Evolutionary conservation across 2,888 invertebrate species (phyloP), one percentile per base, ranked within the genome.

Genomic region (Lysandra bellargus): DNA sequence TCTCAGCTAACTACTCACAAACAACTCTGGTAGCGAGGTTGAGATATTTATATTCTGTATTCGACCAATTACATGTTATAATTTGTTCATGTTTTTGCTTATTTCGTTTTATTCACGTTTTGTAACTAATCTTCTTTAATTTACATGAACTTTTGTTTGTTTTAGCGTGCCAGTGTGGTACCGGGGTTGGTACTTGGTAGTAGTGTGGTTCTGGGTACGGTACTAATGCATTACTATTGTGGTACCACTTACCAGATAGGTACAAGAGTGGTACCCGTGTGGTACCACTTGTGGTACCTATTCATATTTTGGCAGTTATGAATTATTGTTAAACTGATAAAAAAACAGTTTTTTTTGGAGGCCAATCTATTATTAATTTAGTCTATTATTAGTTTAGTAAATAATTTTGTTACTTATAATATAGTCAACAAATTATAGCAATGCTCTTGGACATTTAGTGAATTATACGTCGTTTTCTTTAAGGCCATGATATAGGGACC

Each of bases 1-100:
- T 37, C 1, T 23, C 33, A 17, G 6, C 12, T 14, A 33, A 37
- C 33, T 5, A 14, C 33, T 33, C 14, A 69, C 4, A 33, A 69
- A 69, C 69, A 69, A 69, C 14, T 69, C 14, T 14, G 12, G 69
- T 69, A 69, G 5, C 17, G 69, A 69, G 33, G 69, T 14, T 33
- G 30, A 33, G 37, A 69, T 69, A 69, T 69, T 69, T 33, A 69
- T 69, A 69, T 69, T 69, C 69, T 33, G 69, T 69, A 14, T 69
- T 69, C 69, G 33, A 69, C 69, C 69, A 69, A 69, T 69, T 69
- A 69, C 69, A 5, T 37, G 33, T 1, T 69, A 64, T 69, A 37
- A 69, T 69, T 69, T 69, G 69, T 69, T 33, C 69, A 69, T 37
- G 37, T 69, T 69, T 69, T 69, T 30, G 4, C 6, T 61, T 23